These are phyloP conservation scores for Salvelinus sp. DNA, from an alignment of 2,113 vertebrate species.

Conservation along the genomic window DNA sequence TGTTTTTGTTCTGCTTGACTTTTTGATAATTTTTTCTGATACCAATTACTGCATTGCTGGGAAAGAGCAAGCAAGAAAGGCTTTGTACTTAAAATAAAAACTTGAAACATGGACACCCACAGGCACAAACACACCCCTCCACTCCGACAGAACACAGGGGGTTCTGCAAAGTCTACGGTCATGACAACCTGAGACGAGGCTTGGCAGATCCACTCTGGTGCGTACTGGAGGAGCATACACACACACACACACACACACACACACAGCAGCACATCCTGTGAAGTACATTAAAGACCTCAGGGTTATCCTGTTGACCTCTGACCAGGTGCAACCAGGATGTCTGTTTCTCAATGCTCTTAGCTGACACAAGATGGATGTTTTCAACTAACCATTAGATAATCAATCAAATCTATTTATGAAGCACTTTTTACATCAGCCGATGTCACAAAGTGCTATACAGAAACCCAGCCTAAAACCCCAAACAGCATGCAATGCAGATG, in stretches of 20 bases:
- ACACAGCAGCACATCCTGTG: slow-evolving; percentile 29
- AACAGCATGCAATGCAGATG: too few species aligned
- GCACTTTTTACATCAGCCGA: too few species aligned
- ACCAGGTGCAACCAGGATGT: slow-evolving; percentile 39
- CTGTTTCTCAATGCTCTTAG: slow-evolving; percentile 49
- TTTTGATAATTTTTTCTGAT: too few species aligned
- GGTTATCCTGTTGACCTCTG: slow-evolving; percentile 50
- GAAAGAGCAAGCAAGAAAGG: not conserved
- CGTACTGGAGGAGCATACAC: not conserved
- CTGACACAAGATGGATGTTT: not conserved
- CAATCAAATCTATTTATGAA: too few species aligned
- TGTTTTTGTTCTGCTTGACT: too few species aligned
- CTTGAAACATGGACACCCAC: not conserved
- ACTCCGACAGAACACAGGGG: not conserved
- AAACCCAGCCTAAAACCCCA: too few species aligned
- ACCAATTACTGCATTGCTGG: too few species aligned
- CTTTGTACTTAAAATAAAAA: not conserved
- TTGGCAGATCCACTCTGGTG: slow-evolving; percentile 39
- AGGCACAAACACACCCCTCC: not conserved
- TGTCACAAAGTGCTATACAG: too few species aligned
- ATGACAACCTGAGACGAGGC: slow-evolving; percentile 33
- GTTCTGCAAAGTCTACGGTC: slow-evolving; percentile 23
- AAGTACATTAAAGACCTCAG: slow-evolving; percentile 52
- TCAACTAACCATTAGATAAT: not conserved
- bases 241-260: too few species aligned